Evolutionary conservation across 2,888 invertebrate genomes (phyloP).

Genomic region (Synanthedon vespiformis): DNA sequence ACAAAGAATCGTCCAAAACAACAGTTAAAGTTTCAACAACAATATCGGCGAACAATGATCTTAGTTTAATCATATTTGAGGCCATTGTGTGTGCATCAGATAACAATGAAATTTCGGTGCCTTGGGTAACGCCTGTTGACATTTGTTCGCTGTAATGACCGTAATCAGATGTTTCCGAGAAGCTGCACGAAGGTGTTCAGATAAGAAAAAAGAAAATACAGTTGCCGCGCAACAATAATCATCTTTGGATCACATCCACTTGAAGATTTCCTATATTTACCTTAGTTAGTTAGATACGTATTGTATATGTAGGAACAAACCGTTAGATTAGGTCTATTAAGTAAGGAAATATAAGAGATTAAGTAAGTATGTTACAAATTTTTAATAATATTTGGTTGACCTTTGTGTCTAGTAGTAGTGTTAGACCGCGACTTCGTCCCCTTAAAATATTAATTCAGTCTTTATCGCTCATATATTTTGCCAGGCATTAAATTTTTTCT

Average conservation of each 20-base stretch:
- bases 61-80: not conserved
- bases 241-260: not conserved
- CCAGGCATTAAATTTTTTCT: too few species aligned
- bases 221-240: not conserved
- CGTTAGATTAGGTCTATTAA: too few species aligned
- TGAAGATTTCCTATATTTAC: not conserved
- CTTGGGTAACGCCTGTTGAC: slow-evolving; percentile 12
- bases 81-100: not conserved
- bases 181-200: slow-evolving; percentile 10
- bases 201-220: slow-evolving; percentile 13
- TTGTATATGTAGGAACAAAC: too few species aligned
- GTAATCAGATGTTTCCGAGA: slow-evolving; percentile 19
- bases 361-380: too few species aligned
- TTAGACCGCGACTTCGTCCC: too few species aligned
- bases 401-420: too few species aligned
- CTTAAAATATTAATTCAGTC: too few species aligned
- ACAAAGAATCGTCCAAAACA: not conserved
- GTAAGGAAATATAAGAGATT: too few species aligned
- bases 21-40: not conserved
- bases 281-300: not conserved
- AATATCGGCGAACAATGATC: not conserved
- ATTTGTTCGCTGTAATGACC: slow-evolving; percentile 17
- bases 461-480: too few species aligned
- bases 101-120: slow-evolving; percentile 1
- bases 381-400: too few species aligned